Evolutionary conservation across 2,797 vertebrate species (phyloP).

Genomic region (Alcedo quadribrachys): DNA sequence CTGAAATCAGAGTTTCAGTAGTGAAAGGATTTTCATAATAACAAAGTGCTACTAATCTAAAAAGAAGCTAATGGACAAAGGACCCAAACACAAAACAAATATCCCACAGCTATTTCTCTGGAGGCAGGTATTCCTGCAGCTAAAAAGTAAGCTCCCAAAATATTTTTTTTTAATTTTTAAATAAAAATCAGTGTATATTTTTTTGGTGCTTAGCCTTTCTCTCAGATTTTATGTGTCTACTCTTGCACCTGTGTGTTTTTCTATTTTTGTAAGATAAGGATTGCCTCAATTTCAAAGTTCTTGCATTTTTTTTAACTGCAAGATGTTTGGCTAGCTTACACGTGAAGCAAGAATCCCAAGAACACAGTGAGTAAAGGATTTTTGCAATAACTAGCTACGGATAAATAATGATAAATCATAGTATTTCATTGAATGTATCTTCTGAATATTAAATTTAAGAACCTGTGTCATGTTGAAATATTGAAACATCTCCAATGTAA

Average conservation of each 20-base stretch:
- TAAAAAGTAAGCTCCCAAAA: neutral
- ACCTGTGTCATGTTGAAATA: slow-evolving; percentile 58
- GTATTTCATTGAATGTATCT: slow-evolving; percentile 58
- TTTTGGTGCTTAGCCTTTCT: neutral
- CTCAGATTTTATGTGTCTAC: neutral
- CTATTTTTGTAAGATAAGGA: neutral
- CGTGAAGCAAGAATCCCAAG: neutral
- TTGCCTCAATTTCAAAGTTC: neutral
- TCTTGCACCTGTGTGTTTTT: neutral
- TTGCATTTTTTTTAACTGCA: neutral
- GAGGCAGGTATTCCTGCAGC: neutral
- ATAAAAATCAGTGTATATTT: neutral
- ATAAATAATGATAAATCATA: slow-evolving; percentile 63
- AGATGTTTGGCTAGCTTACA: neutral
- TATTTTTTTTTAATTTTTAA: neutral
- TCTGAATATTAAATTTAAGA: slow-evolving; percentile 62
- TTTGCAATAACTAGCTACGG: slow-evolving; percentile 24
- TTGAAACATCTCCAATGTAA: slow-evolving; percentile 39
- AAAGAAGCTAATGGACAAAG: neutral
- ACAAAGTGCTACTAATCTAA: neutral
- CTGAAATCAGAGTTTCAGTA: neutral
- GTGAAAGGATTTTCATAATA: neutral
- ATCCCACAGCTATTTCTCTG: neutral
- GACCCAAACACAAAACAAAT: neutral
- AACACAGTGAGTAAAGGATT: slow-evolving; percentile 14